phyloP scores from a whole-genome alignment of 1,140 invertebrate species.

The Drosophila erecta region DNA sequence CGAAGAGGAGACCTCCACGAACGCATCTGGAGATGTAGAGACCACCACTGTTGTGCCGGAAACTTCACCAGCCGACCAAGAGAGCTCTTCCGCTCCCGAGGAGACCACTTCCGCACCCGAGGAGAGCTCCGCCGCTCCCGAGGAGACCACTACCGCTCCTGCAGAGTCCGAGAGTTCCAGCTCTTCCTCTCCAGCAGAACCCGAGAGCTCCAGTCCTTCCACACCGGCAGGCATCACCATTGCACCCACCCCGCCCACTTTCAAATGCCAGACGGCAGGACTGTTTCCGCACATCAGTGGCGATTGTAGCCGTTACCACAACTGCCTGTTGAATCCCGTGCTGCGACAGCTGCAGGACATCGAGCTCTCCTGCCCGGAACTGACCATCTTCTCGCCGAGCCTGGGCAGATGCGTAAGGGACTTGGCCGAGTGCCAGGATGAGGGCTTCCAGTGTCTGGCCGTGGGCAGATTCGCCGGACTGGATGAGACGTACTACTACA shows the following conservation, averaged over 20 bases:
- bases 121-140: background rate
- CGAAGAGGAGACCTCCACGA: slow-evolving; percentile 18
- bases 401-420: slow-evolving; percentile 60
- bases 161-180: slow-evolving; percentile 15
- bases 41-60: slow-evolving; percentile 3
- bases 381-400: slow-evolving; percentile 46
- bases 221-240: slow-evolving; percentile 28
- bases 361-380: slow-evolving; percentile 41
- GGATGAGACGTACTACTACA: slow-evolving; percentile 68
- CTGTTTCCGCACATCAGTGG: slow-evolving; percentile 44
- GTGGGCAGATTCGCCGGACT: slow-evolving; percentile 53
- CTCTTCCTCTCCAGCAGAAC: background rate
- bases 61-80: background rate
- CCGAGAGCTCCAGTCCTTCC: background rate
- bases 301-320: slow-evolving; percentile 64
- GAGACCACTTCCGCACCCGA: background rate
- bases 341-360: slow-evolving; percentile 26
- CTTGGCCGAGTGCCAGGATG: slow-evolving; percentile 53
- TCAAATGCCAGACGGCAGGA: slow-evolving; percentile 51
- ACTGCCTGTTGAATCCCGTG: slow-evolving; percentile 41
- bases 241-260: slow-evolving; percentile 49
- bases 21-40: slow-evolving; percentile 11
- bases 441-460: slow-evolving; percentile 42
- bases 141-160: slow-evolving; percentile 12
- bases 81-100: slow-evolving; percentile 5